phyloP scores from a whole-genome alignment of 2,797 vertebrate genomes.

The Cyclopterus lumpus region DNA sequence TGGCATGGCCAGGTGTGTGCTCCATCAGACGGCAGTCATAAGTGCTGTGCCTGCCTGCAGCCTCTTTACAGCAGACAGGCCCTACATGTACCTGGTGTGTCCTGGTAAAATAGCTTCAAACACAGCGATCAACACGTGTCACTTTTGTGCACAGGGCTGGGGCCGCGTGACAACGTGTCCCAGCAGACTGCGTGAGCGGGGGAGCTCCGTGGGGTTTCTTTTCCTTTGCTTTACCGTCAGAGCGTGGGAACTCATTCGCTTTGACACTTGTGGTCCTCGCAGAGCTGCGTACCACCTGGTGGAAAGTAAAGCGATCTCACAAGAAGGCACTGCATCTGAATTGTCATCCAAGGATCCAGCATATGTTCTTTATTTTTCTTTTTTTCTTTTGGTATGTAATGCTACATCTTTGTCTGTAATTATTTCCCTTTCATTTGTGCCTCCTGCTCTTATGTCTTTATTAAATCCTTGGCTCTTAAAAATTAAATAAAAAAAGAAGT shows the following conservation, averaged over 20 bases:
- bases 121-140: conserved; percentile 4
- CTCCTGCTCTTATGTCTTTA: conserved; percentile 50
- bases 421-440: conserved; percentile 40
- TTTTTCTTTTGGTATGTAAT: background rate
- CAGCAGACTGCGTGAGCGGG: conserved; percentile 12
- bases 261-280: conserved; percentile 28
- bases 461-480: conserved; percentile 49
- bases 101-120: background rate
- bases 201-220: conserved; percentile 41
- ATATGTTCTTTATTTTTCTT: conserved; percentile 24
- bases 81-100: background rate
- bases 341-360: conserved; percentile 16
- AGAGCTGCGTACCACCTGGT: conserved; percentile 24
- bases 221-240: conserved; percentile 42
- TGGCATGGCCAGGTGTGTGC: background rate
- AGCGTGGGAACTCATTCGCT: conserved; percentile 38
- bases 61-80: background rate
- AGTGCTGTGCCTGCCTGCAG: background rate
- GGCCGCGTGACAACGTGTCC: conserved; percentile 24
- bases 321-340: conserved; percentile 22
- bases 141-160: conserved; percentile 18
- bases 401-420: conserved; percentile 39
- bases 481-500: conserved; percentile 26
- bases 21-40: conserved; percentile 1
- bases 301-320: conserved; percentile 13